These are phyloP conservation scores for Henricia sp. DNA, from an alignment of 53 echinoderm and acorn worm genomes.

Conservation along the genomic window DNA sequence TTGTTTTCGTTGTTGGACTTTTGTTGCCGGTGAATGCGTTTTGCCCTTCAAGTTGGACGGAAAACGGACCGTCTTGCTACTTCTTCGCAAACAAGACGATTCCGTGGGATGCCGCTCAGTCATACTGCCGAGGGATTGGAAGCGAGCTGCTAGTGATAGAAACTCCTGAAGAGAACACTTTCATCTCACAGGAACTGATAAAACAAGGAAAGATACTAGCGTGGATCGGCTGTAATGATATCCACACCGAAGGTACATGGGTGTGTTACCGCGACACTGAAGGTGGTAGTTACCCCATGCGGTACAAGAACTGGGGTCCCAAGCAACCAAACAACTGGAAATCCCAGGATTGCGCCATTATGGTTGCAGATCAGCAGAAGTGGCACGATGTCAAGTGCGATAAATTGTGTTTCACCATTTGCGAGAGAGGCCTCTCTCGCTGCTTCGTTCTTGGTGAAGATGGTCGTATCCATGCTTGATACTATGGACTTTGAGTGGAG, in stretches of 20 bases:
- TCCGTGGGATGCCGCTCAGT: neutral
- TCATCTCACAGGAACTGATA: neutral
- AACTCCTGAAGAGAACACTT: neutral
- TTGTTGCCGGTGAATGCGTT: neutral
- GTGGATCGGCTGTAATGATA: neutral
- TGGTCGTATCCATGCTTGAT: slow-evolving; percentile 1
- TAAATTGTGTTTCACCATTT: neutral
- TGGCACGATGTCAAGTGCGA: neutral
- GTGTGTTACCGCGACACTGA: slow-evolving; percentile 3
- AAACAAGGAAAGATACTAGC: neutral
- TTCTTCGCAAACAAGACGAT: neutral
- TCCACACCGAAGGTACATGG: neutral
- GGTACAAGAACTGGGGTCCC: neutral
- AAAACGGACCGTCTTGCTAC: neutral
- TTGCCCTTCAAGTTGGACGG: neutral
- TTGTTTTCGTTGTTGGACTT: neutral
- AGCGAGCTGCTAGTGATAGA: neutral
- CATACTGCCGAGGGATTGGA: neutral
- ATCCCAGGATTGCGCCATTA: neutral
- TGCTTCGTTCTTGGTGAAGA: neutral
- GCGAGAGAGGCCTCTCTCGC: neutral
- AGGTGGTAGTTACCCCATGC: neutral
- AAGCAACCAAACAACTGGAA: neutral
- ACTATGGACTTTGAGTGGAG: too few relatives aligned
- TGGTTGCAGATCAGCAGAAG: neutral